Conservation (phyloP, 2,113 vertebrate species). For the Pithys albifrons region DNA sequence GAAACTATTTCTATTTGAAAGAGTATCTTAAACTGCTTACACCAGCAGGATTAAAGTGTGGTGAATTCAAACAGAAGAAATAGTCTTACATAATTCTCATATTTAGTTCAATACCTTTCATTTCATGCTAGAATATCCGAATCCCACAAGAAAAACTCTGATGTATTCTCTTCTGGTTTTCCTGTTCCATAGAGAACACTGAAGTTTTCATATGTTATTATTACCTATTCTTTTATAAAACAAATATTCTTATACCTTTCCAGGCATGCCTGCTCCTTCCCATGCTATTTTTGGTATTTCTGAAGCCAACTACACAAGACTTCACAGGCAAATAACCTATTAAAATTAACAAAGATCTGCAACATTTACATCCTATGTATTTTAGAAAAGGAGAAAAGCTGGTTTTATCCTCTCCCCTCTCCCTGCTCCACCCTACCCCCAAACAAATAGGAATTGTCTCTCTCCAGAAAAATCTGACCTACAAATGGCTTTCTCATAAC, state of each 20-base stretch:
- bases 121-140: neutral
- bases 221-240: neutral
- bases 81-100: neutral
- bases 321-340: neutral
- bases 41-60: neutral
- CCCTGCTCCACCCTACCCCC: neutral
- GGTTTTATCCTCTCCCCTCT: neutral
- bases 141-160: neutral
- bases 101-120: neutral
- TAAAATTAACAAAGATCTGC: neutral
- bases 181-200: neutral
- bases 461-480: conserved; percentile 44
- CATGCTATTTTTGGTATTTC: neutral
- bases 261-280: neutral
- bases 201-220: neutral
- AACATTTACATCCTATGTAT: neutral
- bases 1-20: neutral
- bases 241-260: neutral
- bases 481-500: conserved; percentile 42
- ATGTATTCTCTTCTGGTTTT: neutral
- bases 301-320: neutral
- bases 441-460: neutral
- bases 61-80: neutral
- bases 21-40: neutral
- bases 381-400: neutral